Evolutionary conservation across 1,140 invertebrate genomes (phyloP).

Genomic region (Drosophila nigromelanica): DNA sequence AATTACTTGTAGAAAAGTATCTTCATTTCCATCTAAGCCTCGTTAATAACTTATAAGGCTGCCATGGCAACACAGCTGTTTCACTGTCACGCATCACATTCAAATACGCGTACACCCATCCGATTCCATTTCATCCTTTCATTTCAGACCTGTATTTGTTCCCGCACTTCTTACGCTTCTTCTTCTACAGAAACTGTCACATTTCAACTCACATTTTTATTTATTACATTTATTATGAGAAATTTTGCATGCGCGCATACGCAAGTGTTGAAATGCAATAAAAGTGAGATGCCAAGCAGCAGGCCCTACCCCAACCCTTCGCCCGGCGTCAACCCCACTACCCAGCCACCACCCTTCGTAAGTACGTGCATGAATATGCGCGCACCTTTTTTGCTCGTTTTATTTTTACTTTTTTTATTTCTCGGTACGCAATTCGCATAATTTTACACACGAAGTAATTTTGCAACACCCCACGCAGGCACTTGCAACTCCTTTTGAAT

Average conservation of each 20-base stretch:
- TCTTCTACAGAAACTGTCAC: slow-evolving; percentile 76
- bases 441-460: slow-evolving; percentile 82
- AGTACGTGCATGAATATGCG: slow-evolving; percentile 75
- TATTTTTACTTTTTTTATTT: slow-evolving; percentile 22
- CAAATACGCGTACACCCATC: neutral
- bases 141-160: slow-evolving; percentile 7
- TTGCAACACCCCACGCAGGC: slow-evolving; percentile 72
- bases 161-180: neutral
- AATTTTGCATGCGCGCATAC: slow-evolving; percentile 76
- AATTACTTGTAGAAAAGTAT: slow-evolving; percentile 7
- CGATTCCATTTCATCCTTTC: slow-evolving; percentile 20
- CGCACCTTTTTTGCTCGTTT: slow-evolving; percentile 61
- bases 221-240: slow-evolving; percentile 83
- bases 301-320: slow-evolving; percentile 5
- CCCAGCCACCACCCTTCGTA: slow-evolving; percentile 1
- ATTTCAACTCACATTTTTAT: slow-evolving; percentile 80
- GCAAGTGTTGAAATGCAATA: slow-evolving; percentile 82
- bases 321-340: slow-evolving; percentile 14
- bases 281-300: slow-evolving; percentile 76
- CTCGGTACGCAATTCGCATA: slow-evolving; percentile 74
- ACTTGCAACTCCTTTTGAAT: slow-evolving; percentile 81
- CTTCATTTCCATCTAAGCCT: slow-evolving; percentile 24
- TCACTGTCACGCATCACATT: slow-evolving; percentile 27
- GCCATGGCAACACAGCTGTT: slow-evolving; percentile 32
- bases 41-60: slow-evolving; percentile 62